Percentiles rank a stretch among this genome's conserved stretches.
Conservation (phyloP, 2,888 invertebrate genomes). For the Neuroscelio doddi region DNA sequence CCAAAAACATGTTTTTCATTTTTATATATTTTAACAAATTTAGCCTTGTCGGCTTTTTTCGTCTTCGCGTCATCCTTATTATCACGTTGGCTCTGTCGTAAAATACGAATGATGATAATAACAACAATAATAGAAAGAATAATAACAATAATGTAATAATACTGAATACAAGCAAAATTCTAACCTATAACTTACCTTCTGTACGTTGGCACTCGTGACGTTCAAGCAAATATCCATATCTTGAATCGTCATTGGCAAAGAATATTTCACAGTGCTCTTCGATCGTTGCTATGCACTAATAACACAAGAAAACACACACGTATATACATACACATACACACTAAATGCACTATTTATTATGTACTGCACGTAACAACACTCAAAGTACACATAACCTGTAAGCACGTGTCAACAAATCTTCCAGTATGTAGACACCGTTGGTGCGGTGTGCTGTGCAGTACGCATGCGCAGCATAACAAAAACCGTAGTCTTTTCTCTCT, state of each 20-base stretch:
- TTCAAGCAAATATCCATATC: slow-evolving; percentile 67
- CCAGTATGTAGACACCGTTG: neutral
- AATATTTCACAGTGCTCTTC: neutral
- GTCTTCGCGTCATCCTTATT: slow-evolving; percentile 5
- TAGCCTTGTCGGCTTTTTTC: neutral
- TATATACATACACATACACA: too few relatives aligned
- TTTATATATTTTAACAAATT: neutral
- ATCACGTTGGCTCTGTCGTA: slow-evolving; percentile 12
- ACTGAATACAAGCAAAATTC: too few relatives aligned
- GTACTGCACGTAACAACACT: too few relatives aligned
- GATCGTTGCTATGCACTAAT: neutral
- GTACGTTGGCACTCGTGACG: slow-evolving; percentile 49
- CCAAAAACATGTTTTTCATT: slow-evolving; percentile 1
- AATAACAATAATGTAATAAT: neutral
- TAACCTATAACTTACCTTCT: slow-evolving; percentile 60
- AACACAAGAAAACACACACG: slow-evolving; percentile 1
- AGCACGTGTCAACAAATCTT: slow-evolving; percentile 15
- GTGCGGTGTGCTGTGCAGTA: neutral
- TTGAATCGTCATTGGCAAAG: slow-evolving; percentile 54
- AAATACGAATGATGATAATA: slow-evolving; percentile 3
- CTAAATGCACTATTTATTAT: too few relatives aligned
- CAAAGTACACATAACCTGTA: slow-evolving; percentile 33
- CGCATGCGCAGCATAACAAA: slow-evolving; percentile 35
- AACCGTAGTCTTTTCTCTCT: slow-evolving; percentile 3
- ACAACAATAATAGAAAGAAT: neutral